Evolutionary conservation across 2,888 invertebrate genomes (phyloP).

Genomic region (Ctenicera cuprea): DNA sequence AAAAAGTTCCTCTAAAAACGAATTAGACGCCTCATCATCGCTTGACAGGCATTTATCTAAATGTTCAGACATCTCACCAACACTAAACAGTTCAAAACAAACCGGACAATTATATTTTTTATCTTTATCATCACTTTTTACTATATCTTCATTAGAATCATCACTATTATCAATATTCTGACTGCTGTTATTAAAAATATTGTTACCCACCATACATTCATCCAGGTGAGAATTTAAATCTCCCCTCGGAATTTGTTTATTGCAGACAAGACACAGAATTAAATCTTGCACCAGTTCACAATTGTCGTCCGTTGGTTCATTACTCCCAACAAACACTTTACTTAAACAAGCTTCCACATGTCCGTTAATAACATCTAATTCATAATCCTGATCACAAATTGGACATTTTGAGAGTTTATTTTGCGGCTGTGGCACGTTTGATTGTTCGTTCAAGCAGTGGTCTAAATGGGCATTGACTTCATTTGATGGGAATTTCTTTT

Average conservation of each 20-base stretch:
- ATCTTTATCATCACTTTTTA: neutral
- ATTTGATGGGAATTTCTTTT: conserved; percentile 29
- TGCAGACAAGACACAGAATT: conserved; percentile 71
- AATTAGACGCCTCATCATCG: conserved; percentile 38
- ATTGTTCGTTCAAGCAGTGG: conserved; percentile 44
- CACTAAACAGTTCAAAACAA: conserved; percentile 75
- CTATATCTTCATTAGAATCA: conserved; percentile 37
- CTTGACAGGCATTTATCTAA: conserved; percentile 73
- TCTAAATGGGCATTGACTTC: conserved; percentile 56
- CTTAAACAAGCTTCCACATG: conserved; percentile 24
- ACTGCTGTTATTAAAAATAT: conserved; percentile 63
- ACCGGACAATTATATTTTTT: conserved; percentile 76
- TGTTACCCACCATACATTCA: conserved; percentile 68
- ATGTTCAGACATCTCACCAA: conserved; percentile 77
- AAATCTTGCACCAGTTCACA: conserved; percentile 50
- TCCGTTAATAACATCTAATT: neutral
- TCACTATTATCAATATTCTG: conserved; percentile 54
- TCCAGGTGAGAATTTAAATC: conserved; percentile 71
- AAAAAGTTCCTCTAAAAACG: conserved; percentile 6
- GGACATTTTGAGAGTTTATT: conserved; percentile 14
- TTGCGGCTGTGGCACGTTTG: neutral
- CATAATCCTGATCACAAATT: conserved; percentile 58
- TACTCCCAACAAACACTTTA: neutral
- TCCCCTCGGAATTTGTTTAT: conserved; percentile 63
- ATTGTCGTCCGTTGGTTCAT: conserved; percentile 21